phyloP scores from a whole-genome alignment of 2,888 invertebrate genomes.

The Suillia variegata region DNA sequence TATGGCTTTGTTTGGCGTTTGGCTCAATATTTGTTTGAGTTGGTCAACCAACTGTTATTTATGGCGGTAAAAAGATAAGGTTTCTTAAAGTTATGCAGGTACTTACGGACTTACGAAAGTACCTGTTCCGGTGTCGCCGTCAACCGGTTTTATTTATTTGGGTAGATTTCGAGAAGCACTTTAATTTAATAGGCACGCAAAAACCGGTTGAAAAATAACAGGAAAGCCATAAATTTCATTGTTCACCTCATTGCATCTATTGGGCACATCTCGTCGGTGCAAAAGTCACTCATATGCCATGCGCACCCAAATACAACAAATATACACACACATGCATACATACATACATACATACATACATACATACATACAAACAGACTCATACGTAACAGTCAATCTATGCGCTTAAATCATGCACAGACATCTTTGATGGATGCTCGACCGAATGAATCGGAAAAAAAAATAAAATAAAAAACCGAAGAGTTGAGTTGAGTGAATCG shows the following conservation, averaged over 20 bases:
- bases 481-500: too few relatives aligned
- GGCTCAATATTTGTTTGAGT: too few relatives aligned
- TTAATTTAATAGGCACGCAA: background rate
- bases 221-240: background rate
- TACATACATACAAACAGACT: too few relatives aligned
- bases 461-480: conserved; percentile 11
- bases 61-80: too few relatives aligned
- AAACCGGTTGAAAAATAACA: too few relatives aligned
- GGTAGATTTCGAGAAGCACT: too few relatives aligned
- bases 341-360: background rate
- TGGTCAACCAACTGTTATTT: too few relatives aligned
- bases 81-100: too few relatives aligned
- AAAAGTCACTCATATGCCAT: background rate
- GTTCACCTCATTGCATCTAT: background rate
- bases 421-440: conserved; percentile 3
- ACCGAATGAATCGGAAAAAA: background rate
- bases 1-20: too few relatives aligned
- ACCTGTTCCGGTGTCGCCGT: too few relatives aligned
- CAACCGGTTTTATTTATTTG: too few relatives aligned
- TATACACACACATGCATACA: background rate
- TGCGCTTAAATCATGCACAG: conserved; percentile 4
- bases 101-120: too few relatives aligned
- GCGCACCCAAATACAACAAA: background rate
- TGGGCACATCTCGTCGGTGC: background rate
- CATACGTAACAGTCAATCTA: conserved; percentile 4